Evolutionary conservation across 2,113 vertebrate genomes (phyloP).

Genomic region (Istiophorus platypterus): DNA sequence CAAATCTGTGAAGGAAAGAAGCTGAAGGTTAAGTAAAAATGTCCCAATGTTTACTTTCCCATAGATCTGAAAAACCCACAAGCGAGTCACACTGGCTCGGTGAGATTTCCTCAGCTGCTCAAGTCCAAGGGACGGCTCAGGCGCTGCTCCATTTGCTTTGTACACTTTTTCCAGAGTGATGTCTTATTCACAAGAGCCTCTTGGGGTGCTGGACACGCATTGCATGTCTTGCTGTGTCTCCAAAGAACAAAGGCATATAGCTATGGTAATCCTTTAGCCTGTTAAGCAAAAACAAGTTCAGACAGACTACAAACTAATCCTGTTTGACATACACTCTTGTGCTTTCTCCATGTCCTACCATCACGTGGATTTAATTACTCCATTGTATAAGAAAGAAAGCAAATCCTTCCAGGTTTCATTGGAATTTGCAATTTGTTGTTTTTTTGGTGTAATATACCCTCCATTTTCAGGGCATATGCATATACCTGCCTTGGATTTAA

Average conservation of each 20-base stretch:
- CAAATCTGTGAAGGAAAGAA: constrained; percentile 26
- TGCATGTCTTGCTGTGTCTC: constrained; percentile 65
- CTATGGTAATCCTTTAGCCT: constrained; percentile 61
- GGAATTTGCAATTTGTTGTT: constrained; percentile 3
- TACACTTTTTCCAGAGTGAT: constrained; percentile 62
- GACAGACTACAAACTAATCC: constrained; percentile 61
- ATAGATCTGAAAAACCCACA: constrained; percentile 46
- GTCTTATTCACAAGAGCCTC: constrained; percentile 71
- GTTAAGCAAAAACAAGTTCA: constrained; percentile 60
- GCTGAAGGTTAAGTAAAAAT: constrained; percentile 37
- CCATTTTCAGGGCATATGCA: too few species aligned
- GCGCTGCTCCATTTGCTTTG: constrained; percentile 66
- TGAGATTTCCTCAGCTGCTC: constrained; percentile 52
- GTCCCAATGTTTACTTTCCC: constrained; percentile 39
- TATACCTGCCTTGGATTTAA: background rate
- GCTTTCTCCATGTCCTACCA: constrained; percentile 35
- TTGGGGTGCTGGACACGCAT: constrained; percentile 58
- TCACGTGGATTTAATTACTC: constrained; percentile 46
- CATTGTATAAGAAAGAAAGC: constrained; percentile 26
- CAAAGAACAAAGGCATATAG: constrained; percentile 67
- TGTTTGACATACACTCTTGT: constrained; percentile 56
- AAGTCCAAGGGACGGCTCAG: constrained; percentile 57
- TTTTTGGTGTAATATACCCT: background rate
- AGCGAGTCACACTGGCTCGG: constrained; percentile 44
- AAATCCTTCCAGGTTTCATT: constrained; percentile 26